Evolutionary conservation across 2,888 invertebrate species (phyloP).

Genomic region (Amphimallon solstitiale): DNA sequence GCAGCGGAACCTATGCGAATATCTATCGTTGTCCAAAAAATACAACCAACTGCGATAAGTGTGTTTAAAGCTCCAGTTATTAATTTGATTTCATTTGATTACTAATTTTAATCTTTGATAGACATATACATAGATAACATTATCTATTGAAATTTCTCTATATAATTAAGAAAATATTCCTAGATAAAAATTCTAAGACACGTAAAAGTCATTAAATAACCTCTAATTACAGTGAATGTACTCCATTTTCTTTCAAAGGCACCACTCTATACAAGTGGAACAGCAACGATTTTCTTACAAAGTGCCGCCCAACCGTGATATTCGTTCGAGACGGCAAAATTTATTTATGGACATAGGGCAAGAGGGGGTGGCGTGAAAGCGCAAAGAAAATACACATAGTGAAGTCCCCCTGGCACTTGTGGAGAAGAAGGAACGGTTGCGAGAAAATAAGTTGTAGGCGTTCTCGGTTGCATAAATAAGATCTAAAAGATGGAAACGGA

Average conservation of each 20-base stretch:
- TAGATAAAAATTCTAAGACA: too few species aligned
- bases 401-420: conserved; percentile 1
- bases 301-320: conserved; percentile 23
- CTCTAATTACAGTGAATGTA: conserved; percentile 10
- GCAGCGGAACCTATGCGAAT: too few species aligned
- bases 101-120: too few species aligned
- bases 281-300: conserved; percentile 12
- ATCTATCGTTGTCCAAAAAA: too few species aligned
- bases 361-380: background rate
- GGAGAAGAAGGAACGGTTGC: conserved; percentile 20
- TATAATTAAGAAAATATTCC: too few species aligned
- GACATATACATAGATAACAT: too few species aligned
- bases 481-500: conserved; percentile 42
- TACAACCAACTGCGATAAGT: too few species aligned
- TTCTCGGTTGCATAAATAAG: conserved; percentile 45
- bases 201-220: conserved; percentile 1
- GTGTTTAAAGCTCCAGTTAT: too few species aligned
- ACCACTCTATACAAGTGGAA: conserved; percentile 5
- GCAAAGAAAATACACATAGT: conserved; percentile 15
- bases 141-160: too few species aligned
- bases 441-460: conserved; percentile 42
- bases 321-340: conserved; percentile 29
- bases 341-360: conserved; percentile 20
- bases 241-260: conserved; percentile 17
- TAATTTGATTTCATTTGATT: too few species aligned